Percentiles rank a stretch among this genome's conserved stretches.
Conservation (phyloP, 2,113 vertebrate genomes). For the Bujurquina vittata region DNA sequence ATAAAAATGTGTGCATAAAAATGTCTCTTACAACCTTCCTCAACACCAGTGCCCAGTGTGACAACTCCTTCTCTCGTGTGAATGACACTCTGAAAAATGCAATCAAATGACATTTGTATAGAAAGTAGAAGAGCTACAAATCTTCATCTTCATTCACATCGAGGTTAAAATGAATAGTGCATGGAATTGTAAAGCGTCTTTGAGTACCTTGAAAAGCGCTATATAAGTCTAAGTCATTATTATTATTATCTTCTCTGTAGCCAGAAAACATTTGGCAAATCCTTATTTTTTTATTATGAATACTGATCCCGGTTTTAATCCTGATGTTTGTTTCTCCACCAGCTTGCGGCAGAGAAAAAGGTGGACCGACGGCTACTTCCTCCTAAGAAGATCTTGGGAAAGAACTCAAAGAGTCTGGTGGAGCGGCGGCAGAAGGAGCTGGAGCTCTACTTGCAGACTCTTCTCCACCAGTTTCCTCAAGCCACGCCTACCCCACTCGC, state of each 20-base stretch:
- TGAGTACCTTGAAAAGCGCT: too few species aligned
- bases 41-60: rapidly evolving
- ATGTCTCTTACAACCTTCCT: not conserved
- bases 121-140: not conserved
- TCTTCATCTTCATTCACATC: not conserved
- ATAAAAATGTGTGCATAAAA: not conserved
- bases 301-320: not conserved
- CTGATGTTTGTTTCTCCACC: not conserved
- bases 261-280: not conserved
- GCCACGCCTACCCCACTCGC: constrained; percentile 87
- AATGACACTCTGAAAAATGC: not conserved
- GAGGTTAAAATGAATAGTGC: too few species aligned
- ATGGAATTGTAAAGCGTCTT: too few species aligned
- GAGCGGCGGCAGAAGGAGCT: constrained; percentile 95
- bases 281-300: not conserved
- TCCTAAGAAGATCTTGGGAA: constrained; percentile 97
- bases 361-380: constrained; percentile 92
- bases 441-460: constrained; percentile 92
- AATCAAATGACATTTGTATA: not conserved
- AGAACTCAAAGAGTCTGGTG: constrained; percentile 95
- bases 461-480: constrained; percentile 86
- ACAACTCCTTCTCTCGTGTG: not conserved
- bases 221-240: too few species aligned
- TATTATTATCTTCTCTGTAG: not conserved
- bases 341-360: constrained; percentile 91